Conservation (phyloP, 2,113 vertebrate species). For the Hiodon alosoides region DNA sequence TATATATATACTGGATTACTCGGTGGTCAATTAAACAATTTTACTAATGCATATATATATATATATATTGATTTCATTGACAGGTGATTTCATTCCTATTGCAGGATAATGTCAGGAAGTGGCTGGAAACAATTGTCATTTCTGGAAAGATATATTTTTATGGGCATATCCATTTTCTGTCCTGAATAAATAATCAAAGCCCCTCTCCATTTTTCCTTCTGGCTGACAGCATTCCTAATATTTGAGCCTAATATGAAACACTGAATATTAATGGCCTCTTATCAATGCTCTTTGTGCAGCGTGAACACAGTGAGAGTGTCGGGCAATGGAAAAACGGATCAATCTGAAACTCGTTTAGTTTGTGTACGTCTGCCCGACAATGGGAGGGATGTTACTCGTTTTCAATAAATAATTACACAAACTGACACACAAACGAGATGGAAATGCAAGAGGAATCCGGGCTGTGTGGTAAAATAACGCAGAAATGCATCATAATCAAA, state of each 20-base stretch:
- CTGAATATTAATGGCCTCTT: slow-evolving; percentile 63
- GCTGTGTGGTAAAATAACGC: slow-evolving; percentile 23
- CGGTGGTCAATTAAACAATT: too few relatives aligned
- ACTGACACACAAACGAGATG: slow-evolving; percentile 32
- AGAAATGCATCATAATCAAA: slow-evolving; percentile 44
- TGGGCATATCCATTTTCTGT: slow-evolving; percentile 46
- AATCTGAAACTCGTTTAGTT: slow-evolving; percentile 33
- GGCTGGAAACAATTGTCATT: slow-evolving; percentile 28
- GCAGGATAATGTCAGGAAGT: slow-evolving; percentile 36
- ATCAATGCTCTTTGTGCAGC: slow-evolving; percentile 55
- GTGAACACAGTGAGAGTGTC: slow-evolving; percentile 41
- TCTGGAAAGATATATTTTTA: slow-evolving; percentile 22
- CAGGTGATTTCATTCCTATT: background rate
- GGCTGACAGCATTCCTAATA: slow-evolving; percentile 43
- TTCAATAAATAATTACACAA: slow-evolving; percentile 31
- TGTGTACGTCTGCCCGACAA: slow-evolving; percentile 39
- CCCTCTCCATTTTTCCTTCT: slow-evolving; percentile 29
- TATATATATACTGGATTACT: too few relatives aligned
- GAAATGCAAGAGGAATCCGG: slow-evolving; percentile 32
- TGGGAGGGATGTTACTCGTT: slow-evolving; percentile 47
- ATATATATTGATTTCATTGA: too few relatives aligned
- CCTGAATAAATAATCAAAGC: slow-evolving; percentile 62
- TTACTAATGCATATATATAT: too few relatives aligned
- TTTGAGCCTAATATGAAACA: slow-evolving; percentile 38
- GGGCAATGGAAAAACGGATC: slow-evolving; percentile 47